phyloP scores from a whole-genome alignment of 2,797 vertebrate species.

The Mormyrops boulengeri region DNA sequence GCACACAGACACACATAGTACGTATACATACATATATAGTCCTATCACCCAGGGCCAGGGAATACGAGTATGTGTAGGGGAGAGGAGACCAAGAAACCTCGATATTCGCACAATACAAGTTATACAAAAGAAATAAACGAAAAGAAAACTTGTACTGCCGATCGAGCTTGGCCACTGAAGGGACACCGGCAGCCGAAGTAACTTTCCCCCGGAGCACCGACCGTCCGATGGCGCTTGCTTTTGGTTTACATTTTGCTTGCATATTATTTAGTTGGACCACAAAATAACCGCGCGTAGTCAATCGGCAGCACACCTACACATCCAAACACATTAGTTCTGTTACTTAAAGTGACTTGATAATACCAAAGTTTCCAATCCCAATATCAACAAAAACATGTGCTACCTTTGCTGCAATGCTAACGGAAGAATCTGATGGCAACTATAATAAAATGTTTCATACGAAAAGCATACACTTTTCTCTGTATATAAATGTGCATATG shows the following conservation, averaged over 20 bases:
- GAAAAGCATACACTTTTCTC: not conserved
- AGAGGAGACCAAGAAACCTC: not conserved
- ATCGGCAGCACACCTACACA: not conserved
- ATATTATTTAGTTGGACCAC: not conserved
- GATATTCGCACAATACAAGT: not conserved
- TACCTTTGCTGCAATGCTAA: not conserved
- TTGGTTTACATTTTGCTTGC: not conserved
- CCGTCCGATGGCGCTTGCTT: not conserved
- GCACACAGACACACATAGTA: not conserved
- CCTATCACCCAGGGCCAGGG: not conserved
- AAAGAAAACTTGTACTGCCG: not conserved
- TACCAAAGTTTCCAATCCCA: not conserved
- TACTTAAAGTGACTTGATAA: not conserved
- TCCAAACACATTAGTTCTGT: not conserved
- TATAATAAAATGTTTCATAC: not conserved
- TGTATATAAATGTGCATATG: not conserved
- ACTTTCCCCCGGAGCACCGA: not conserved
- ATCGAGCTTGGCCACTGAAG: not conserved
- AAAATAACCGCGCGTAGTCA: not conserved
- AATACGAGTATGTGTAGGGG: not conserved
- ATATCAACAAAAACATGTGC: slow-evolving; percentile 3
- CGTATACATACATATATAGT: not conserved
- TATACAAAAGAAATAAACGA: not conserved
- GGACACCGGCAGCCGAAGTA: not conserved
- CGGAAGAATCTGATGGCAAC: not conserved